Percentiles rank a stretch among this genome's conserved stretches.
Conservation (phyloP, 2,888 invertebrate species). For the Craniophora ligustri region DNA sequence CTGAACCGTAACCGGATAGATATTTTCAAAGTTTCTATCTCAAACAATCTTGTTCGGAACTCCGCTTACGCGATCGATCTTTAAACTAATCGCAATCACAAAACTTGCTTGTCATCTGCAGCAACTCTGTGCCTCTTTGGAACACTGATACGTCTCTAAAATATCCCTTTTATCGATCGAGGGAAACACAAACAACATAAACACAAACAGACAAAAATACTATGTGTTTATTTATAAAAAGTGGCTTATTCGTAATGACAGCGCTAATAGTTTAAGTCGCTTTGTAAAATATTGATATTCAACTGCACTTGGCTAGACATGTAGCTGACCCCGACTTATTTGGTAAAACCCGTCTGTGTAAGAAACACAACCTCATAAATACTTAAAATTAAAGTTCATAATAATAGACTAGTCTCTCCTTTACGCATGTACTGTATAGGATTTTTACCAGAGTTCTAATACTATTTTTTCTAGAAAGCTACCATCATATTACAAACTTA, state of each 20-base stretch:
- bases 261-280: too few relatives aligned
- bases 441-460: slow-evolving; percentile 12
- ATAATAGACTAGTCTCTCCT: not conserved
- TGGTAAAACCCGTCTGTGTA: too few relatives aligned
- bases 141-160: slow-evolving; percentile 44
- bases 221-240: too few relatives aligned
- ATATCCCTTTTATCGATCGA: too few relatives aligned
- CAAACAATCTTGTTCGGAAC: slow-evolving; percentile 38
- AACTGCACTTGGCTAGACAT: too few relatives aligned
- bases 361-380: too few relatives aligned
- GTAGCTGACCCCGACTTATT: too few relatives aligned
- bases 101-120: slow-evolving; percentile 45
- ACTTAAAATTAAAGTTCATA: too few relatives aligned
- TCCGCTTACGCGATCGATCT: slow-evolving; percentile 45
- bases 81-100: slow-evolving; percentile 47
- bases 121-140: slow-evolving; percentile 25
- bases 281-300: too few relatives aligned
- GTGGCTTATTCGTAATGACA: too few relatives aligned
- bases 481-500: slow-evolving; percentile 45
- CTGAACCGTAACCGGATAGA: slow-evolving; percentile 16
- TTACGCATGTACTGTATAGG: not conserved
- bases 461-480: slow-evolving; percentile 11
- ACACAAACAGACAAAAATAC: too few relatives aligned
- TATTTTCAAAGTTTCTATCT: slow-evolving; percentile 40
- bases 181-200: too few relatives aligned